A percentile compares a stretch with the other conserved stretches of the same genome.
Conservation (phyloP, 23 tunicate species). For the Oikopleura vanhoeffeni region DNA sequence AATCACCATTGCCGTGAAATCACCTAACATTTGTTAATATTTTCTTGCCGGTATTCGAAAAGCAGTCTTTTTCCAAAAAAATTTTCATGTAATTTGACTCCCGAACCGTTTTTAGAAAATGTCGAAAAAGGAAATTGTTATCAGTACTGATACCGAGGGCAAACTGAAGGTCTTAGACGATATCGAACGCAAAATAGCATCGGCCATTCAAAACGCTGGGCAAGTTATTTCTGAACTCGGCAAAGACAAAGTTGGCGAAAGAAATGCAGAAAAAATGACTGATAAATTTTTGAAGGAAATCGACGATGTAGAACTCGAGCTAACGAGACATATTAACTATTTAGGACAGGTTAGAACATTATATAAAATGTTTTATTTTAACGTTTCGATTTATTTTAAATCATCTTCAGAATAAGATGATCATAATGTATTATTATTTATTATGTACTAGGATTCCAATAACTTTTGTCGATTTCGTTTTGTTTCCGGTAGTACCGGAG, state of each 20-base stretch:
- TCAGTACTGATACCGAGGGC: background rate
- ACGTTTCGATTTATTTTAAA: background rate
- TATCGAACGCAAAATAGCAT: background rate
- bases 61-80: no score
- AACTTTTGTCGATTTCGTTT: no score
- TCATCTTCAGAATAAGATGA: no score
- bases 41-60: background rate
- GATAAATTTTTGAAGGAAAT: conserved; percentile 10
- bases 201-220: background rate
- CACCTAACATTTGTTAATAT: background rate
- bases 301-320: background rate
- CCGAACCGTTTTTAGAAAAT: background rate
- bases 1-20: background rate
- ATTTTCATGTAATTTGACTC: no score
- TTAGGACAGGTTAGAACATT: background rate
- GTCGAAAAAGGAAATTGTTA: background rate
- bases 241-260: background rate
- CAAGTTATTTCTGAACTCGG: background rate
- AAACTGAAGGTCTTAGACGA: background rate
- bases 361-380: background rate
- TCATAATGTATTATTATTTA: no score
- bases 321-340: background rate
- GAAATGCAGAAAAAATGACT: background rate
- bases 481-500: no score
- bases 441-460: no score